Evolutionary conservation across 2,797 vertebrate species (phyloP).

Genomic region (Nannoperca obscura): DNA sequence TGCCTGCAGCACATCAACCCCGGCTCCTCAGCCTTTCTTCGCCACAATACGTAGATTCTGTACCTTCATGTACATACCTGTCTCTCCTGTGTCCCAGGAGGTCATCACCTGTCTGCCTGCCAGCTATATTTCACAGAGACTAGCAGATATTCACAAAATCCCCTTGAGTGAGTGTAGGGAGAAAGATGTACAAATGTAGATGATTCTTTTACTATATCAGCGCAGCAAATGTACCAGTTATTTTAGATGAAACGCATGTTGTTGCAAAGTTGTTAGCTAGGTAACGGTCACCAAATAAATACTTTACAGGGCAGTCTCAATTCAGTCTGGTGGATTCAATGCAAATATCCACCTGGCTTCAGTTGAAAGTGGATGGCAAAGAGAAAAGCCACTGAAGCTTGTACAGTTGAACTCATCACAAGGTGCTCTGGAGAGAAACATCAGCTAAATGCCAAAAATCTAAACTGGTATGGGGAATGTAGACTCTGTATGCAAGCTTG

Average conservation of each 20-base stretch:
- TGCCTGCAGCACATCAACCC: too few species aligned
- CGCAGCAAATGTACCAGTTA: background rate
- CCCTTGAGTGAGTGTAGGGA: background rate
- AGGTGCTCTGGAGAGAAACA: background rate
- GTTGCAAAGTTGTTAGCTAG: background rate
- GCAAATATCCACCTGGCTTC: constrained; percentile 26
- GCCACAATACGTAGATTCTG: too few species aligned
- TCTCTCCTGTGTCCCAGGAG: too few species aligned
- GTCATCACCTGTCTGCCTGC: too few species aligned
- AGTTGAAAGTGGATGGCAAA: constrained; percentile 2
- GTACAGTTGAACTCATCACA: background rate
- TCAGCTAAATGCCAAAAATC: constrained; percentile 9
- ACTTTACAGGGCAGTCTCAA: background rate
- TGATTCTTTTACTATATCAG: background rate
- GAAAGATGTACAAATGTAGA: background rate
- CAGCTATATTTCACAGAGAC: background rate
- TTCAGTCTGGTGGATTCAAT: constrained; percentile 21
- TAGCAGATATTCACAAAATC: background rate
- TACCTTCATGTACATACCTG: too few species aligned
- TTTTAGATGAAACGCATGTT: background rate
- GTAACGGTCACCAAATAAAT: constrained; percentile 1
- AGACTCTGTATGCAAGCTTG: background rate
- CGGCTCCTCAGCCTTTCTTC: too few species aligned
- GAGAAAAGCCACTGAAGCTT: constrained; percentile 6
- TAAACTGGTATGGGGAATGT: background rate